phyloP scores from a whole-genome alignment of 2,888 invertebrate species.

The Eudemis profundana region DNA sequence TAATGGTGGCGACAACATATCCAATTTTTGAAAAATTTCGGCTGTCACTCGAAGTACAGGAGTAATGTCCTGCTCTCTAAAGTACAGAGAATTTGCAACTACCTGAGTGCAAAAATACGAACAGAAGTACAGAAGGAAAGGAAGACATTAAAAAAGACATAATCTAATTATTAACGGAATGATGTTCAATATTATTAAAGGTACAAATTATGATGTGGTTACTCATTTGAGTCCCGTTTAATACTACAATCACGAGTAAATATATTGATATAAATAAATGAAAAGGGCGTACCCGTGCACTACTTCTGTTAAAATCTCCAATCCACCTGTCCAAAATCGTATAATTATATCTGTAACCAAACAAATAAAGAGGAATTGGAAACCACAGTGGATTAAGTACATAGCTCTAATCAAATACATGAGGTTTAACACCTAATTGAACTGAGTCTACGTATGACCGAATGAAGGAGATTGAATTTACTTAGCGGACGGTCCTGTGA shows the following conservation, averaged over 20 bases:
- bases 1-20: slow-evolving; percentile 55
- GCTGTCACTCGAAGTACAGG: slow-evolving; percentile 55
- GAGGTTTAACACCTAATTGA: too few species aligned
- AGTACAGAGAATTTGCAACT: slow-evolving; percentile 59
- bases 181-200: too few species aligned
- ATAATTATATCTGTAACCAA: slow-evolving; percentile 59
- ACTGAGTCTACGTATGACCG: too few species aligned
- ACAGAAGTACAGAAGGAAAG: neutral
- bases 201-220: too few species aligned
- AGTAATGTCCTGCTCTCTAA: slow-evolving; percentile 65
- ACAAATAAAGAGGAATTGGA: neutral
- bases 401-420: too few species aligned
- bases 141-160: too few species aligned
- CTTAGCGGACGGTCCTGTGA: too few species aligned
- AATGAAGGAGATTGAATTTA: too few species aligned
- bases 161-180: too few species aligned
- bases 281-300: slow-evolving; percentile 55
- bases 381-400: too few species aligned
- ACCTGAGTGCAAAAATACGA: slow-evolving; percentile 52
- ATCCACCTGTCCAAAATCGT: slow-evolving; percentile 66
- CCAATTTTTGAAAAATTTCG: slow-evolving; percentile 50
- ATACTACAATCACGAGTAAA: neutral
- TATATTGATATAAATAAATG: neutral
- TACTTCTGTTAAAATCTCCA: slow-evolving; percentile 57
- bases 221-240: too few species aligned